A percentile compares a stretch with the other conserved stretches of the same genome.
phyloP scores from a whole-genome alignment of 1,140 invertebrate species.

The Euura lappo region DNA sequence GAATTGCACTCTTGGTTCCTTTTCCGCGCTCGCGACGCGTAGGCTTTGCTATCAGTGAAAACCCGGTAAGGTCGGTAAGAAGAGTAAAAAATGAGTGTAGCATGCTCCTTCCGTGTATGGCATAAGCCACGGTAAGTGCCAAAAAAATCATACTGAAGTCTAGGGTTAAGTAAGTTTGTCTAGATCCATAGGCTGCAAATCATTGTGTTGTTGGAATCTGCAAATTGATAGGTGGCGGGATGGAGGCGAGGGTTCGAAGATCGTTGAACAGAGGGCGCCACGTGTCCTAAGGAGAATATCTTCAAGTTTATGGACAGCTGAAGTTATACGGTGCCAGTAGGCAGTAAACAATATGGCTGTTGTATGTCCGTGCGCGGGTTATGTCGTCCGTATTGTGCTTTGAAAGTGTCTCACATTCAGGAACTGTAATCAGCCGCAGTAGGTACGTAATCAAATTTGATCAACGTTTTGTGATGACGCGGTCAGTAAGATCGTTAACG shows the following conservation, averaged over 20 bases:
- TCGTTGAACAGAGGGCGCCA: neutral
- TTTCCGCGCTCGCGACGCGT: no score
- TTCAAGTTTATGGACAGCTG: neutral
- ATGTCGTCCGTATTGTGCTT: conserved; percentile 38
- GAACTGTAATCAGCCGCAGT: conserved; percentile 29
- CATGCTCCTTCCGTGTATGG: no score
- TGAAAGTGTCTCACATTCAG: conserved; percentile 24
- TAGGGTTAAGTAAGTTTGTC: no score
- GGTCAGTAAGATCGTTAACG: conserved; percentile 13
- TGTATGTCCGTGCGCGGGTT: conserved; percentile 41
- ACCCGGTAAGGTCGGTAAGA: no score
- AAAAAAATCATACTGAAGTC: no score
- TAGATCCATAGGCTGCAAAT: no score
- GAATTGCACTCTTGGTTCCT: no score
- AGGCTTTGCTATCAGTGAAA: no score
- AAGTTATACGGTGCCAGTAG: neutral
- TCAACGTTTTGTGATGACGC: conserved; percentile 15
- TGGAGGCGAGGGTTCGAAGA: neutral
- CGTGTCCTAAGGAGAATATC: neutral
- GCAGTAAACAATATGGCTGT: conserved; percentile 52
- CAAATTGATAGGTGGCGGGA: no score
- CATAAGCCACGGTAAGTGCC: no score
- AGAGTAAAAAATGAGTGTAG: no score
- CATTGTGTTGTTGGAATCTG: no score
- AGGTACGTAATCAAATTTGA: conserved; percentile 34